Evolutionary conservation across 2,888 invertebrate genomes (phyloP).

Genomic region (Strigamia crassipes): DNA sequence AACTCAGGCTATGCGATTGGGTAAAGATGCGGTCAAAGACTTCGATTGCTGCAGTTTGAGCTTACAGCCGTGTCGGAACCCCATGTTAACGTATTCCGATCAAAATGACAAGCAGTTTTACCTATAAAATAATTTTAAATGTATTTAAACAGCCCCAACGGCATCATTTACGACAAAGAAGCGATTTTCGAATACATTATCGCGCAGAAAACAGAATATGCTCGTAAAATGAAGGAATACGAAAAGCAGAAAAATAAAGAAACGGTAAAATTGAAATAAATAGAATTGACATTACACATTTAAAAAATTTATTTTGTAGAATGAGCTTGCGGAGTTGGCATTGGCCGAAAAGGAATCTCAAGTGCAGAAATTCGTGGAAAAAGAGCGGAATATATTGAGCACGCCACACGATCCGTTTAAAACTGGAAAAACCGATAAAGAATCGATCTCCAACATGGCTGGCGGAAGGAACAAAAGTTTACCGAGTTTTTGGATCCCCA

Average conservation of each 20-base stretch:
- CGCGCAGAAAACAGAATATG: conserved; percentile 89
- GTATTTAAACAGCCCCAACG: conserved; percentile 72
- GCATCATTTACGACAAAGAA: conserved; percentile 95
- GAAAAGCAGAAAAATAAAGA: conserved; percentile 82
- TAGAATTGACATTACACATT: too few relatives aligned
- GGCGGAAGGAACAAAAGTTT: conserved; percentile 18
- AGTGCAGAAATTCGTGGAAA: conserved; percentile 4
- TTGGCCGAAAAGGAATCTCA: conserved; percentile 1
- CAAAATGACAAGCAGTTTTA: neutral
- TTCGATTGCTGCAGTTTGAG: conserved; percentile 98
- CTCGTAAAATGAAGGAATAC: conserved; percentile 86
- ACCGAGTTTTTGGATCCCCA: conserved; percentile 43
- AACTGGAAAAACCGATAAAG: neutral
- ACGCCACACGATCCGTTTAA: neutral
- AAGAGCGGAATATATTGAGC: neutral
- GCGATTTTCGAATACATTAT: conserved; percentile 93
- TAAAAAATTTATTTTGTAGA: neutral
- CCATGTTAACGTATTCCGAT: conserved; percentile 76
- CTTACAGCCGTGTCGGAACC: conserved; percentile 92
- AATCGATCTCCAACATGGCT: conserved; percentile 36
- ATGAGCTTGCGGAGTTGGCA: neutral
- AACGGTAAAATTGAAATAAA: conserved; percentile 60
- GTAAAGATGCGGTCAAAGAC: conserved; percentile 91
- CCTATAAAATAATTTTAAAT: conserved; percentile 44
- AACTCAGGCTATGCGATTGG: conserved; percentile 69